Percentiles rank a stretch among this genome's conserved stretches.
These are phyloP conservation scores for Miltochrista miniata DNA, from an alignment of 2,888 invertebrate genomes.

Conservation along the genomic window DNA sequence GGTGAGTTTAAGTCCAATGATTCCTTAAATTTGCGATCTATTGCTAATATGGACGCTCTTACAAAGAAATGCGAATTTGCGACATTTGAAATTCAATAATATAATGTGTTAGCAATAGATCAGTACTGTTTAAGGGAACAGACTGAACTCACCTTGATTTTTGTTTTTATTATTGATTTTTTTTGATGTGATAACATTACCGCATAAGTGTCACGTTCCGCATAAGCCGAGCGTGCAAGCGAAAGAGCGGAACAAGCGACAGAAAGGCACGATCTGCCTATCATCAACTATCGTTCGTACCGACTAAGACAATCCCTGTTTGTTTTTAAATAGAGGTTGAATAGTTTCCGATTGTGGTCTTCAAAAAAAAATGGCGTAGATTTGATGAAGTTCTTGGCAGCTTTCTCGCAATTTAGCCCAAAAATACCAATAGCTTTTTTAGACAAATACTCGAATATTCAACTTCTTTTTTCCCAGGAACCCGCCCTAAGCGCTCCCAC, in stretches of 20 bases:
- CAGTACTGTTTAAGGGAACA: background rate
- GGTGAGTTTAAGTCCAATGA: constrained; percentile 2
- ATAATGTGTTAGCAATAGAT: background rate
- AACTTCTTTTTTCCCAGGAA: constrained; percentile 42
- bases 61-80: background rate
- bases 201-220: too few relatives aligned
- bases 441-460: too few relatives aligned
- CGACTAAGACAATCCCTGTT: too few relatives aligned
- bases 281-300: too few relatives aligned
- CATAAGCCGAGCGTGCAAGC: too few relatives aligned
- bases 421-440: background rate
- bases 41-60: background rate
- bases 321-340: background rate
- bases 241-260: too few relatives aligned
- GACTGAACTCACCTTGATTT: constrained; percentile 2
- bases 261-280: too few relatives aligned
- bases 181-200: too few relatives aligned
- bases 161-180: background rate
- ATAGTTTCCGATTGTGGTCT: background rate
- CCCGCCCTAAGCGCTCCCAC: constrained; percentile 42
- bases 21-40: constrained; percentile 7
- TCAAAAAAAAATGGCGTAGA: background rate
- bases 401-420: too few relatives aligned
- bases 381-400: too few relatives aligned
- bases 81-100: background rate